A percentile compares a stretch with the other conserved stretches of the same genome.
Evolutionary conservation across 2,797 vertebrate genomes (phyloP).

Genomic region (Passerculus sandwichensis): DNA sequence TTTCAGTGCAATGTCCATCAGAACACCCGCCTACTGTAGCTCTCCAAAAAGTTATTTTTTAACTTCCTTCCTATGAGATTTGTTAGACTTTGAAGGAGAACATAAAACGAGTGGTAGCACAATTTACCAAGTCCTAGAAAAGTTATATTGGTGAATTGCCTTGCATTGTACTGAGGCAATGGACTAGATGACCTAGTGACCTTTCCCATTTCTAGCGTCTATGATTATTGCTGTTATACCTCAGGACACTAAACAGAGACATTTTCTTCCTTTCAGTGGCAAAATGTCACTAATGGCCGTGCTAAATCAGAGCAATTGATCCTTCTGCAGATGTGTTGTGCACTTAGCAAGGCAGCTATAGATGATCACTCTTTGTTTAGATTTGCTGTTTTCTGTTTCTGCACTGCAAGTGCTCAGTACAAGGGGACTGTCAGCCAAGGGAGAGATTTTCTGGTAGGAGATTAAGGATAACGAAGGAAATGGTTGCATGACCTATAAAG

Average conservation of each 20-base stretch:
- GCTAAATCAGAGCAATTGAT: slow-evolving; percentile 52
- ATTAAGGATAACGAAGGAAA: slow-evolving; percentile 54
- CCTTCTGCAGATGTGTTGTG: slow-evolving; percentile 29
- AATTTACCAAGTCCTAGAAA: slow-evolving; percentile 31
- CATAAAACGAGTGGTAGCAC: neutral
- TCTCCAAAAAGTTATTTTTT: slow-evolving; percentile 18
- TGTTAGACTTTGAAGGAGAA: slow-evolving; percentile 21
- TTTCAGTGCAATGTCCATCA: slow-evolving; percentile 19
- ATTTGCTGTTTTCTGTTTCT: slow-evolving; percentile 33
- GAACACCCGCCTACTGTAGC: neutral
- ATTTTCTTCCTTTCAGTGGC: slow-evolving; percentile 51
- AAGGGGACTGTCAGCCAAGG: slow-evolving; percentile 1
- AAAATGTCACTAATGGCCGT: slow-evolving; percentile 46
- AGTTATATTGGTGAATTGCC: slow-evolving; percentile 9
- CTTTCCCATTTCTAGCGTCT: slow-evolving; percentile 37
- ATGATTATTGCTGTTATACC: slow-evolving; percentile 24
- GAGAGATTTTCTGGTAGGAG: slow-evolving; percentile 49
- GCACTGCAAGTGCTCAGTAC: neutral
- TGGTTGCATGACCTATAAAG: slow-evolving; percentile 60
- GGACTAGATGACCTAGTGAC: slow-evolving; percentile 7
- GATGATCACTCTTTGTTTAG: slow-evolving; percentile 46
- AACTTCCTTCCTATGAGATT: slow-evolving; percentile 32
- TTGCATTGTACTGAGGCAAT: neutral
- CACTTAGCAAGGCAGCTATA: slow-evolving; percentile 15
- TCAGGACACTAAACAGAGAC: slow-evolving; percentile 40